Conservation (phyloP, 2,888 invertebrate genomes). For the Syritta pipiens region DNA sequence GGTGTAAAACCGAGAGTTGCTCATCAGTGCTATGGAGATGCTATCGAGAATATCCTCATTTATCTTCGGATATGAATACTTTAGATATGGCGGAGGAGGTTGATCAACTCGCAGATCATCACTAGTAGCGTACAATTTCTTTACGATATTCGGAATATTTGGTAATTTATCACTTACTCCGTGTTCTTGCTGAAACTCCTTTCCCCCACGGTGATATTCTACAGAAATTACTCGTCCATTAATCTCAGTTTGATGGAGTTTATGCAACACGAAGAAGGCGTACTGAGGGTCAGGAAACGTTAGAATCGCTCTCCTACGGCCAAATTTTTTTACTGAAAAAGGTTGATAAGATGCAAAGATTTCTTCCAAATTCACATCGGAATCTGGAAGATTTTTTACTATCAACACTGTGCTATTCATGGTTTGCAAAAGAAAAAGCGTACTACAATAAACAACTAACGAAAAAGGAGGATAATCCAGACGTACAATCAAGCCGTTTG, state of each 20-base stretch:
- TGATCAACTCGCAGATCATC: conserved; percentile 84
- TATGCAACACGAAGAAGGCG: conserved; percentile 30
- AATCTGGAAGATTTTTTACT: conserved; percentile 39
- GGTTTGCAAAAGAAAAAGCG: not conserved
- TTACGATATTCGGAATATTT: conserved; percentile 81
- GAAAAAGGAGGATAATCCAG: too few relatives aligned
- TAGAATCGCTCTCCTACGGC: conserved; percentile 41
- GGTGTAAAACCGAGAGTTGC: conserved; percentile 90
- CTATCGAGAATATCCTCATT: conserved; percentile 86
- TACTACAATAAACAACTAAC: not conserved
- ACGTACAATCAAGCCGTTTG: too few relatives aligned
- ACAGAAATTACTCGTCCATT: conserved; percentile 35
- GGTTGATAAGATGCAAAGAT: conserved; percentile 17
- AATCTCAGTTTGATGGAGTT: conserved; percentile 43
- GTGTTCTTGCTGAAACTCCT: not conserved
- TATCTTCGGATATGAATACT: conserved; percentile 90
- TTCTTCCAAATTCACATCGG: conserved; percentile 9
- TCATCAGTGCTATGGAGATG: conserved; percentile 87
- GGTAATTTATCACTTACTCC: conserved; percentile 69
- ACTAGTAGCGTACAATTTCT: conserved; percentile 82
- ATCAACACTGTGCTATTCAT: conserved; percentile 38
- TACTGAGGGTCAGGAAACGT: conserved; percentile 40
- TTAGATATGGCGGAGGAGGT: conserved; percentile 87
- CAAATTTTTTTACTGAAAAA: conserved; percentile 32
- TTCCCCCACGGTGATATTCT: conserved; percentile 22